Base-by-base conservation (phyloP, 1,140 invertebrate species). In the Amyelois transitella region DNA sequence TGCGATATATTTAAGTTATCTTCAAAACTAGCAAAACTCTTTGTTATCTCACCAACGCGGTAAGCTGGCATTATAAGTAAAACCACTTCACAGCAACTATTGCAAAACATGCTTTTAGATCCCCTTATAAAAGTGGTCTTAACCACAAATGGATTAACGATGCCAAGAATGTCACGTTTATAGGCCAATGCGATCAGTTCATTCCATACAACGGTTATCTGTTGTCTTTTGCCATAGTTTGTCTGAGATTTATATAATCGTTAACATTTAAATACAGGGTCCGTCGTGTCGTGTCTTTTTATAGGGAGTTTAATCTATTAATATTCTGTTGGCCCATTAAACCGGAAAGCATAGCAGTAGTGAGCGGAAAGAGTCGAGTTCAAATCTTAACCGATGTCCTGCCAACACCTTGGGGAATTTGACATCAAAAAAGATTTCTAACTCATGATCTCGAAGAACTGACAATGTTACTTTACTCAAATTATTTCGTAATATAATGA, bases 281-380 rank as follows among this genome's bases (percentile, higher is more conserved):
- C 20, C n/a, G n/a, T n/a, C n/a, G n/a, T n/a, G n/a, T 1, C 32
- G 32, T 12, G 52, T 48, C 24, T 55, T 25, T 55, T 55, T 55
- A 55, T 55, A 55, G 28, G 22, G 28, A 28, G 25, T 51, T 47
- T 61, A 53, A 45, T 66, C 28, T 55, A 72, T 69, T 72, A 66
- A 66, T 72, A 72, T 72, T 69, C 69, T 53, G 47, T 7, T 18
- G 50, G 58, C 21, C 48, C 44, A 53, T 53, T 57, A 53, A 60
- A 62, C 66, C 69, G 69, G 69, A 72, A 64, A 64, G 43, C 43
- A 38, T 14, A 38, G 32, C 32, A n/a, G n/a, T n/a, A n/a, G 49
- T 55, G 47, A 50, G 58, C 49, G 55, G 50, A 53, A 66, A 55
- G 32, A 19, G 6, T 18, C 18, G 19, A 19, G 45, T 50, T 25